Base-by-base conservation (phyloP, 1,140 invertebrate genomes). In the Hycleus cichorii region DNA sequence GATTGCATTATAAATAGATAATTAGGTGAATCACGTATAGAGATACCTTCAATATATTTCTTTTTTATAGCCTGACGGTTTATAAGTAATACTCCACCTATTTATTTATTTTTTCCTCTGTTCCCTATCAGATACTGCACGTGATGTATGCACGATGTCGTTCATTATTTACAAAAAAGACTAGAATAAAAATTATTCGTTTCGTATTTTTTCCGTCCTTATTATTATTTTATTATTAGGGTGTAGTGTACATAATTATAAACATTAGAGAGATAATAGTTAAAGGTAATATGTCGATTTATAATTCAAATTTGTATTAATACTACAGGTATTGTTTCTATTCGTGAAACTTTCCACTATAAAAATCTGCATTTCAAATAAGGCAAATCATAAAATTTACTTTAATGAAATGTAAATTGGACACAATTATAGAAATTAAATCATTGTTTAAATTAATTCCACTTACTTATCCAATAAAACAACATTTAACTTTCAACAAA, bases 21-120 rank as follows among this genome's bases (percentile, higher is more conserved):
- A 53, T 53, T 53, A 53, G 51, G 51, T 53, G 51, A 53, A 53
- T 53, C 51, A 53, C 51, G 51, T 53, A 53, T 46, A 32, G 4
- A 32, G 26, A 11, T 47, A 27, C 39, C n/a, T 46, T 26, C 42
- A 46, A 38, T 18, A 52, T 32, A 32, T 32, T 32, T 5, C 7
- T 52, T 53, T 53, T 53, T 53, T 53, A 53, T 18, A 38, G 42
- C 40, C 42, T 38, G 42, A n/a, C 27, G 25, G 44, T 53, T 53
- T 53, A 53, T 32, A 46, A 27, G 40, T 32, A 53, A 53, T 53
- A 53, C 32, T 53, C 51, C 51, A 53, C 51, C 51, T 53, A 44
- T 50, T 43, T 27, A 26, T 26, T 26, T 43, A 51, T 48, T 48
- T 49, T 18, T 27, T 32, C 7, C 7, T 32, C 32, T 32, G 32